Percentiles rank a stretch among this genome's conserved stretches.
phyloP scores from a whole-genome alignment of 2,113 vertebrate species.

The Eubucco bourcierii region DNA sequence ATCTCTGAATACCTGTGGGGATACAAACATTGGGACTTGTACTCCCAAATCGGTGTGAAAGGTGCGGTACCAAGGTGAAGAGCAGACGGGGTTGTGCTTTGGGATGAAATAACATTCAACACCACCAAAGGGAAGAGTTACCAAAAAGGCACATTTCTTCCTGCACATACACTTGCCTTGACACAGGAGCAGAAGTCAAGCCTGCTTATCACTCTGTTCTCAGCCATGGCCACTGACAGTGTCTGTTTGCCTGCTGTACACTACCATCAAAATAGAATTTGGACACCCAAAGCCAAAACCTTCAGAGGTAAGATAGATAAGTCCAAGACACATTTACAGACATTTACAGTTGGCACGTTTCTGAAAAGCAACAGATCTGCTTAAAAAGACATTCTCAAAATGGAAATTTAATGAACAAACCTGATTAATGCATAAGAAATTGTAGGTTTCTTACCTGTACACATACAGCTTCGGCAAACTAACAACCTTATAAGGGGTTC shows the following conservation, averaged over 20 bases:
- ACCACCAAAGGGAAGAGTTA: not conserved
- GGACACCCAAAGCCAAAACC: not conserved
- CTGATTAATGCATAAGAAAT: not conserved
- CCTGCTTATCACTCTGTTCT: not conserved
- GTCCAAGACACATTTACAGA: not conserved
- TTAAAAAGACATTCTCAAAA: not conserved
- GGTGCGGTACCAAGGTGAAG: rapidly evolving
- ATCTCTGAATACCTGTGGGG: not conserved
- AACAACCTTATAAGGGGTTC: not conserved
- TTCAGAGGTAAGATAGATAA: not conserved
- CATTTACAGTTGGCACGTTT: not conserved
- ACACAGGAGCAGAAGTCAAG: not conserved
- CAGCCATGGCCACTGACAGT: not conserved
- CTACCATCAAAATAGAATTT: not conserved
- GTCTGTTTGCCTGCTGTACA: not conserved
- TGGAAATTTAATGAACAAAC: not conserved
- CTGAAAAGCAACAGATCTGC: not conserved
- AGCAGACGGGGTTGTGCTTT: not conserved
- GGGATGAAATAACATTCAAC: not conserved
- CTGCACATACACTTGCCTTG: not conserved
- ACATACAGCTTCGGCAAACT: not conserved
- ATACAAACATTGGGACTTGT: not conserved
- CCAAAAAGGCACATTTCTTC: not conserved
- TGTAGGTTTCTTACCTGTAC: not conserved
- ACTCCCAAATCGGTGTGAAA: not conserved